Base-by-base conservation (phyloP, 64 coral and sea anemone species). In the Stichodactyla mertensii region DNA sequence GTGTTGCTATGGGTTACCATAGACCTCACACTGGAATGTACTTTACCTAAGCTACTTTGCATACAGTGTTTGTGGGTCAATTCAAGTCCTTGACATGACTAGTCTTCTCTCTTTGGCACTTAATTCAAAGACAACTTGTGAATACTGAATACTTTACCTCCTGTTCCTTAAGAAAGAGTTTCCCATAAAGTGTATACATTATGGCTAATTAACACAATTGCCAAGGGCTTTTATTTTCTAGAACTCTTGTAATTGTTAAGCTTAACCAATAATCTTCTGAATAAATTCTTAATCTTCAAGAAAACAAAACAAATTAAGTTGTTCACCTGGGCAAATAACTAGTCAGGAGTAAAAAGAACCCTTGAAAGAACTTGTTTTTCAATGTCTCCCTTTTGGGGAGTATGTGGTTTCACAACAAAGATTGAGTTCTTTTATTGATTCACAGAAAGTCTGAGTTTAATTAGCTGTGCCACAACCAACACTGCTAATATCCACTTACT, bases 291-390 rank as follows among this genome's bases (percentile, higher is more conserved):
- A 74, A 74, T 74, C 78, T 81, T 81, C 53, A 20, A 6, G 78
- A 81, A 81, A 53, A 53, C 51, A 81, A 81, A 81, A 20, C 51
- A 81, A 81, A 81, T 81, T 81, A 81, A 81, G 36, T 55, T 54
- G 7, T 55, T 81, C 78, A 81, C 45, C 78, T 81, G 78, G 53
- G 52, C 78, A 81, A 81, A 81, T 55, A 81, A 81, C 51, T 53
- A 81, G 78, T 54, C 51, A 81, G 36, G 10, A 16, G 54, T 5
- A 81, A 81, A 15, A 81, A 7, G 20, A 81, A 54, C 78, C 51
- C 78, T 81, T 81, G 26, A 81, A 16, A 55, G 3, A 81, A 55
- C 15, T 20, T 19, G 78, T 53, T 53, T 81, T 55, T 81, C 78
- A 61, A 51, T 79, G 45, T 54, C 51, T 53, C 36, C 12, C 20